Base-by-base conservation (phyloP, 2,113 vertebrate species). In the Madoqua kirkii region DNA sequence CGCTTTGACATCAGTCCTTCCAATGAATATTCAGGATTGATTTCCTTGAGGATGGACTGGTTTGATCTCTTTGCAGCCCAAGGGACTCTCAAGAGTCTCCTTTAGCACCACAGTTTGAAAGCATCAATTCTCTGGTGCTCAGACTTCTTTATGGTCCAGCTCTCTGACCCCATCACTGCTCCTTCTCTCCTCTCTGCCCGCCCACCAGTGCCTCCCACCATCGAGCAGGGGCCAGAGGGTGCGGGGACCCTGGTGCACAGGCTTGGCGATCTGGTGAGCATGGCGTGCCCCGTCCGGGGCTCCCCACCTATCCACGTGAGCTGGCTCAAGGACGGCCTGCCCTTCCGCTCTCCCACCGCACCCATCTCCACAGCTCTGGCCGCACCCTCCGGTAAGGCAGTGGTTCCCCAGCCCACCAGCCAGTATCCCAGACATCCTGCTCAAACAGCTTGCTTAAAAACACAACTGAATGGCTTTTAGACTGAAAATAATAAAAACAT, bases 291-390 rank as follows among this genome's bases (percentile, higher is more conserved):
- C 1, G 99, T 98, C 0, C 96, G 48, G 36, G 99, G 99, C 74
- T 99, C 97, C 71, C 99, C 99, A 2, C 98, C 98, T 3, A 99
- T 99, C 96, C 99, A 98, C 64, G 97, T 99, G 97, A 99, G 98
- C 99, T 99, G 99, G 99, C 98, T 99, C 96, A 99, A 99, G 97
- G 99, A 99, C 0, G 99, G 99, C 43, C 98, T 98, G 7, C 99
- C 99, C 98, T 99, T 27, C 98, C 98, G 0, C 98, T 99, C 33
- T 99, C 99, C 12, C 98, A 99, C 6, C 99, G 71, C 0, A 96
- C 99, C 13, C 99, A 98, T 67, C 99, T 99, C 59, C 98, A 99
- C 33, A 98, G 99, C 0, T 97, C 98, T 0, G 99, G 99, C 59
- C 99, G 98, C 0, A 2, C 99, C 79, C 99, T 99, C 95, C 99